Conservation (phyloP, 2,113 vertebrate genomes). For the Gambusia holbrooki region DNA sequence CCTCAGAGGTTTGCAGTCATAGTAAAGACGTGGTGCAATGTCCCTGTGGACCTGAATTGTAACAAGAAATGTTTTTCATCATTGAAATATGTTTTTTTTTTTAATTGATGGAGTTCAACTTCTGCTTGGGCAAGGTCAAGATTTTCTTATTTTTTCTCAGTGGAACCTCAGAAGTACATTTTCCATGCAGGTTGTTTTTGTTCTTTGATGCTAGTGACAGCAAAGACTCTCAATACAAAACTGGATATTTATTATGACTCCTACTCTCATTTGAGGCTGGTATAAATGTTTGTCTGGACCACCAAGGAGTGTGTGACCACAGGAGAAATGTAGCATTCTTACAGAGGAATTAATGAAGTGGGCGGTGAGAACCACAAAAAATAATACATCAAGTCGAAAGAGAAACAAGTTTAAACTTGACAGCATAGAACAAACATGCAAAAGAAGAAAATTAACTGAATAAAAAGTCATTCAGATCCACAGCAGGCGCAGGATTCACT, state of each 20-base stretch:
- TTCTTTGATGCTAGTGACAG: not conserved
- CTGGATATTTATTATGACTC: constrained; percentile 15
- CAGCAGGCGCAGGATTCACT: constrained; percentile 15
- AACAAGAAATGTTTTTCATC: constrained; percentile 1
- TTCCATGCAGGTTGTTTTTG: constrained; percentile 7
- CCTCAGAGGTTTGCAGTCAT: not conserved
- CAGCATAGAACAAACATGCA: not conserved
- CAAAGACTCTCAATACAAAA: constrained; percentile 21
- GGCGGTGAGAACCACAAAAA: constrained; percentile 14
- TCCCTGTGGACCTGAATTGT: not conserved
- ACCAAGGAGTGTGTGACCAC: constrained; percentile 14
- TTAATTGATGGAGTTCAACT: not conserved
- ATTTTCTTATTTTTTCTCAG: not conserved
- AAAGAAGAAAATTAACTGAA: not conserved
- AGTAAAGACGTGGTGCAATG: not conserved
- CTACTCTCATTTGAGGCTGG: constrained; percentile 13
- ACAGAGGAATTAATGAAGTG: constrained; percentile 1
- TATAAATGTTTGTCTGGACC: constrained; percentile 40
- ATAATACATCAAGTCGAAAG: constrained; percentile 3
- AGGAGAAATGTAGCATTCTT: constrained; percentile 17
- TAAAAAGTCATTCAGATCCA: not conserved
- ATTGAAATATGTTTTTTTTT: not conserved
- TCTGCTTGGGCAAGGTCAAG: constrained; percentile 16
- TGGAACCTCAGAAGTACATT: constrained; percentile 1
- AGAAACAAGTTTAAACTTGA: constrained; percentile 1